Percentiles rank a stretch among this genome's conserved stretches.
phyloP scores from a whole-genome alignment of 2,113 vertebrate genomes.

The Anser cygnoides region DNA sequence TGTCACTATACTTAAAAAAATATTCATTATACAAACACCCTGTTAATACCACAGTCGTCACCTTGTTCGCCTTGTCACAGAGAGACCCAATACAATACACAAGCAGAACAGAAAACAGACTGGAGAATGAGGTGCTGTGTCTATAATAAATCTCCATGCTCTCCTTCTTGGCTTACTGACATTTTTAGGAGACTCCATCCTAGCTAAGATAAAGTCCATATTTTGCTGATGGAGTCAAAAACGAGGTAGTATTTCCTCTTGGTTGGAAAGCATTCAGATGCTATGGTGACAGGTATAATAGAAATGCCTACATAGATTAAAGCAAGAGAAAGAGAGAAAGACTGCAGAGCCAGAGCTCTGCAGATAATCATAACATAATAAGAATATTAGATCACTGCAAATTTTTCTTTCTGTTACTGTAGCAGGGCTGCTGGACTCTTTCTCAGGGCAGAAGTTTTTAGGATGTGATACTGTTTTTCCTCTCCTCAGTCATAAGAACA shows the following conservation, averaged over 20 bases:
- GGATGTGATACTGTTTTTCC: not conserved
- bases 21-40: not conserved
- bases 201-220: not conserved
- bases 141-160: not conserved
- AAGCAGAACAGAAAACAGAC: not conserved
- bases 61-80: not conserved
- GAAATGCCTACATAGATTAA: slow-evolving; percentile 51
- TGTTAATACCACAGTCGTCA: not conserved
- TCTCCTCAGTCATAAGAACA: not conserved
- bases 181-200: not conserved
- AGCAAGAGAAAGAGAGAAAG: not conserved
- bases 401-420: not conserved
- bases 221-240: not conserved
- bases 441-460: not conserved
- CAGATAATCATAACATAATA: slow-evolving; percentile 16
- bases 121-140: not conserved
- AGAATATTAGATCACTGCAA: slow-evolving; percentile 37
- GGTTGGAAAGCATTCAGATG: not conserved
- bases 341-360: slow-evolving; percentile 26
- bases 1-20: not conserved
- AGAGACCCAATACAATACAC: not conserved
- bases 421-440: not conserved
- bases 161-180: not conserved
- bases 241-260: not conserved
- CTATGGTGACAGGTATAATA: slow-evolving; percentile 13